Base-by-base conservation (phyloP, 2,113 vertebrate genomes). In the Chlamydotis undulata region DNA sequence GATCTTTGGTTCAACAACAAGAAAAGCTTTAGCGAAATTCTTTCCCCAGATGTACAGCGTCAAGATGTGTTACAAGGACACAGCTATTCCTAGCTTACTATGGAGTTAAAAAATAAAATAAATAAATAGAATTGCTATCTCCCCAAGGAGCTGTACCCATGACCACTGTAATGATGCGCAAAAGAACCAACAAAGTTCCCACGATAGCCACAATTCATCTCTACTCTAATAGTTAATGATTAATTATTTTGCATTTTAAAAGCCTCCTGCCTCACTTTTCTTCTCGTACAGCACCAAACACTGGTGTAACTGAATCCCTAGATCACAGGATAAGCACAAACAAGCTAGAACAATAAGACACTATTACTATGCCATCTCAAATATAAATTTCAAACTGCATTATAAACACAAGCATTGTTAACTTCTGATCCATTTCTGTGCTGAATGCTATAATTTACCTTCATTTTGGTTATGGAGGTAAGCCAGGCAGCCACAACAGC, bases 401-500 rank as follows among this genome's bases (percentile, higher is more conserved):
- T 82, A 71, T 49, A 93, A 91, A 87, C 89, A 75, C 83, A 87
- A 89, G 80, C 59, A 78, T 57, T 89, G 89, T 89, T 94, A 94
- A 77, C 56, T 93, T 68, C 39, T 81, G 83, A 87, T 94, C 86
- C 83, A 92, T 87, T 94, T 94, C 61, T 91, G 65, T 70, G 87
- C 75, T 47, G 68, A 75, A 89, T 14, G 75, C 73, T 95, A 7
- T 82, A 91, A 97, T 97, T 97, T 89, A 87, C 81, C 49, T 87
- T 90, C 65, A 76, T 90, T 97, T 85, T 96, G 92, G 89, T 71
- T 94, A 50, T 53, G 94, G 90, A 93, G 78, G 60, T 77, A 80
- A 91, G 89, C 83, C 96, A 96, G 87, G 21, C 73, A 93, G 89
- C 83, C 95, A 94, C 92, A 94, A 70, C n/a, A 91, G 87, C 83